phyloP scores from a whole-genome alignment of 2,888 invertebrate species.

The Chymomyza procnemis region DNA sequence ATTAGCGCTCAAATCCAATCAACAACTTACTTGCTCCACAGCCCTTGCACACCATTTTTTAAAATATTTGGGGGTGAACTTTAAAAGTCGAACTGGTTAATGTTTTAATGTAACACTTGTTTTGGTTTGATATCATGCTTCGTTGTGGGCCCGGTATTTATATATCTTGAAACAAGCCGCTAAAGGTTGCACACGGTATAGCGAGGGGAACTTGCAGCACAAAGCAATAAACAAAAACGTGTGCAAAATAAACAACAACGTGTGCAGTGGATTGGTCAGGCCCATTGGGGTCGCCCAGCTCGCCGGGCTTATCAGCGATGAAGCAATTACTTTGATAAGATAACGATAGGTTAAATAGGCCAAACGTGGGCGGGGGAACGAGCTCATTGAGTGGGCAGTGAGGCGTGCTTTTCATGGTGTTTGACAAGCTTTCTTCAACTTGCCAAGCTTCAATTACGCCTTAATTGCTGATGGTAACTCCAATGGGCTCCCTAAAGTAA shows the following conservation, averaged over 20 bases:
- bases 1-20: neutral
- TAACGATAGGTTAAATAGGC: slow-evolving; percentile 9
- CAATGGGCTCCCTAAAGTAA: neutral
- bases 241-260: slow-evolving; percentile 59
- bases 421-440: neutral
- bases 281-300: slow-evolving; percentile 17
- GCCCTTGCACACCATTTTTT: slow-evolving; percentile 63
- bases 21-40: slow-evolving; percentile 58
- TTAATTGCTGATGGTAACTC: neutral
- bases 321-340: slow-evolving; percentile 13
- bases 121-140: neutral
- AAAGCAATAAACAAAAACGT: slow-evolving; percentile 27
- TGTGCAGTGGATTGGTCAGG: slow-evolving; percentile 27
- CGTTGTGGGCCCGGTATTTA: slow-evolving; percentile 34
- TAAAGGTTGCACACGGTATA: neutral
- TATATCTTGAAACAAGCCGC: slow-evolving; percentile 19
- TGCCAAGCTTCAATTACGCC: neutral
- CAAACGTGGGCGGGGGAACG: neutral
- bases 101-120: neutral
- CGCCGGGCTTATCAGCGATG: slow-evolving; percentile 20
- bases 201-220: neutral
- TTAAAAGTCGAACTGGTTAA: neutral
- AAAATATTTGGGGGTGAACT: neutral
- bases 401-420: neutral
- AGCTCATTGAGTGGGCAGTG: slow-evolving; percentile 15